Conservation (phyloP, 2,888 invertebrate genomes). For the Ochropacha duplaris region DNA sequence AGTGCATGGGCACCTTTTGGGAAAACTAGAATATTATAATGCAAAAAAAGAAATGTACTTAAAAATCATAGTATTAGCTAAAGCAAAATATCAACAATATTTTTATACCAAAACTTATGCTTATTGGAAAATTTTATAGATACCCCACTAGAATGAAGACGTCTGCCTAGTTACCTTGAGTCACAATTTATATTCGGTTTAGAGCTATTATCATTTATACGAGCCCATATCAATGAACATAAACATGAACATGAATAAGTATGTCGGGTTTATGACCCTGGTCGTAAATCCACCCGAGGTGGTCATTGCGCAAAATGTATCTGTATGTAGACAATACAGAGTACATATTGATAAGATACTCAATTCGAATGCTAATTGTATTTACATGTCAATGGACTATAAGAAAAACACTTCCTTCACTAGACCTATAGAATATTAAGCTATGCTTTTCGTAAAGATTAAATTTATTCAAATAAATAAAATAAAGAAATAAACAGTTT, state of each 20-base stretch:
- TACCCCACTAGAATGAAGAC: slow-evolving; percentile 2
- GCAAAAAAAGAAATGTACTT: not conserved
- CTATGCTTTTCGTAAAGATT: too few species aligned
- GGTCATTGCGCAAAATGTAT: slow-evolving; percentile 43
- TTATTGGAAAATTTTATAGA: not conserved
- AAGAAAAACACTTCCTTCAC: too few species aligned
- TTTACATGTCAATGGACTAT: not conserved
- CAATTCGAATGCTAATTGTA: not conserved
- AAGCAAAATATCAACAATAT: not conserved
- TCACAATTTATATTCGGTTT: slow-evolving; percentile 38
- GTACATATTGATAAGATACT: not conserved
- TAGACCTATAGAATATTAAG: too few species aligned
- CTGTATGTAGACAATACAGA: not conserved
- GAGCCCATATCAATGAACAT: slow-evolving; percentile 64
- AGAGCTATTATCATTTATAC: slow-evolving; percentile 45
- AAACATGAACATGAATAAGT: slow-evolving; percentile 70
- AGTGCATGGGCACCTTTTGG: too few species aligned
- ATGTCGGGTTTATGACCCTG: slow-evolving; percentile 57
- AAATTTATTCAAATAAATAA: too few species aligned
- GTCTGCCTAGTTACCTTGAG: slow-evolving; percentile 29
- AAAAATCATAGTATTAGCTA: not conserved
- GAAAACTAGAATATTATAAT: not conserved
- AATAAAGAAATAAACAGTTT: too few species aligned
- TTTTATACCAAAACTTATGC: not conserved
- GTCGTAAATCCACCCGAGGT: slow-evolving; percentile 53